Conservation (phyloP, 2,888 invertebrate genomes). For the Drosophila merina region DNA sequence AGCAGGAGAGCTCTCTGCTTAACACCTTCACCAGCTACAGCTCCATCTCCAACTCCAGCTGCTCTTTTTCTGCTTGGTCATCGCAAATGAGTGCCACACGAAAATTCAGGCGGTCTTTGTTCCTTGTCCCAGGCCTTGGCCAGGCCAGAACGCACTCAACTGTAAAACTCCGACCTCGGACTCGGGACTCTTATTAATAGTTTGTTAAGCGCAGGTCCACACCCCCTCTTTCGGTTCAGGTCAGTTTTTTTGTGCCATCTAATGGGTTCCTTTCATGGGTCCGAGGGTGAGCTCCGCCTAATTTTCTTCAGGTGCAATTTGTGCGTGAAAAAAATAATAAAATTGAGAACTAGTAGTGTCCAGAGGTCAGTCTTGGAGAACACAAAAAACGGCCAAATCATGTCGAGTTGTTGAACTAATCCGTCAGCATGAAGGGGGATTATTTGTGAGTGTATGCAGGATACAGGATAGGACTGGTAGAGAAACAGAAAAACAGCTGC, state of each 20-base stretch:
- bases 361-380: conserved; percentile 1
- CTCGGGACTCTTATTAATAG: conserved; percentile 72
- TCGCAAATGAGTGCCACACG: conserved; percentile 69
- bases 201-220: conserved; percentile 77
- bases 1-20: conserved; percentile 62
- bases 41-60: conserved; percentile 78
- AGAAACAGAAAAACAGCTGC: conserved; percentile 30
- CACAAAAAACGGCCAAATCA: conserved; percentile 67
- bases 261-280: conserved; percentile 52
- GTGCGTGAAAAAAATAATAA: conserved; percentile 69
- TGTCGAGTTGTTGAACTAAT: conserved; percentile 76
- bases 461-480: conserved; percentile 7
- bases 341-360: conserved; percentile 26
- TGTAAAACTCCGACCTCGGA: conserved; percentile 52
- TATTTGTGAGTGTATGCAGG: conserved; percentile 30
- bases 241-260: conserved; percentile 65
- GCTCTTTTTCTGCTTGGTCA: conserved; percentile 71
- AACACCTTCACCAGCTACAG: conserved; percentile 75
- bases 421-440: conserved; percentile 75
- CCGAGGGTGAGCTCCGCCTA: conserved; percentile 58
- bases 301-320: conserved; percentile 83
- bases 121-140: conserved; percentile 22
- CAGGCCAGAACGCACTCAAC: conserved; percentile 61
- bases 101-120: conserved; percentile 30
- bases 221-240: conserved; percentile 63